A percentile compares a stretch with the other conserved stretches of the same genome.
Conservation (phyloP, 2,113 vertebrate species). For the Poicephalus meyeri region DNA sequence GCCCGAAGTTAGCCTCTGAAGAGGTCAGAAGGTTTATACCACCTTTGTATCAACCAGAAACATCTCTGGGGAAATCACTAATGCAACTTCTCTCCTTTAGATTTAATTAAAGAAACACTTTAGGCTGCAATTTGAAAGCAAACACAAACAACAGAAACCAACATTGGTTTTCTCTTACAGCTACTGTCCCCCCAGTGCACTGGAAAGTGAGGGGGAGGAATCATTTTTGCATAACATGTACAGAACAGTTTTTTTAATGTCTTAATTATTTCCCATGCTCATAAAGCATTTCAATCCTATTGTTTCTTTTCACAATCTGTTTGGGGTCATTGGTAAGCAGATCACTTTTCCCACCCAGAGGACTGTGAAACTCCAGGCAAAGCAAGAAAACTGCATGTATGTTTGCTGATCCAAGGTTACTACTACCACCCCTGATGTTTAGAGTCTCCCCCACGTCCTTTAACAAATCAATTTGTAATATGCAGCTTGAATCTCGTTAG, state of each 20-base stretch:
- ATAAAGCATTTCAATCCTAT: neutral
- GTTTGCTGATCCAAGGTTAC: neutral
- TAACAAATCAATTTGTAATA: neutral
- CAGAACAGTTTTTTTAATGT: neutral
- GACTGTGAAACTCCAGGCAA: neutral
- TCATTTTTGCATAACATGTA: neutral
- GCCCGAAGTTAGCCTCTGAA: neutral
- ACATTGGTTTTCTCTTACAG: neutral
- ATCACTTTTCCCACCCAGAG: neutral
- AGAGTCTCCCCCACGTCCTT: neutral
- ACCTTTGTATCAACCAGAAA: neutral
- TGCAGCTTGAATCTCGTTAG: neutral
- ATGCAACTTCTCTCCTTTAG: slow-evolving; percentile 1
- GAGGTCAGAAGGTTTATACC: neutral
- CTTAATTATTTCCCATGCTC: slow-evolving; percentile 16
- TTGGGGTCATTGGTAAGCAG: neutral
- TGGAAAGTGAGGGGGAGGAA: slow-evolving; percentile 13
- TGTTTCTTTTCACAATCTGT: slow-evolving; percentile 14
- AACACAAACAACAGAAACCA: neutral
- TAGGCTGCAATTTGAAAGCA: slow-evolving; percentile 4
- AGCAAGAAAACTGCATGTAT: neutral
- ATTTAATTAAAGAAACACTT: slow-evolving; percentile 55
- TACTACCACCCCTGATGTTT: neutral
- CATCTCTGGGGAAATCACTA: neutral
- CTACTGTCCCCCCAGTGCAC: neutral